A percentile compares a stretch with the other conserved stretches of the same genome.
These are phyloP conservation scores for Salticus scenicus DNA, from an alignment of 2,888 invertebrate genomes.

Conservation along the genomic window DNA sequence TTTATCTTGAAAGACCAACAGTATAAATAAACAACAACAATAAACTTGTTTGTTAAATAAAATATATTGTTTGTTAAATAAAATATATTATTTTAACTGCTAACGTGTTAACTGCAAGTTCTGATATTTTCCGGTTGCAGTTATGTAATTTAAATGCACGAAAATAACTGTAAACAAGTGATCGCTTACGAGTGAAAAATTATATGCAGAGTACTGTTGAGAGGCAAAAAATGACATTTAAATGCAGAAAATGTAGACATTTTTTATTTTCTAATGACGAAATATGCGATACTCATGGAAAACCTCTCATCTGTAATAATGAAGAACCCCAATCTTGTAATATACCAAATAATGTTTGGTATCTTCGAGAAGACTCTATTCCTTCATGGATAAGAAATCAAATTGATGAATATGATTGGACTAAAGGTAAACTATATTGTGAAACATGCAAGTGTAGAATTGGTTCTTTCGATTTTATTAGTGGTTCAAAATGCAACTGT, in stretches of 20 bases:
- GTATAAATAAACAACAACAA: too few relatives aligned
- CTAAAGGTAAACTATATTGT: conserved; percentile 71
- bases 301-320: conserved; percentile 16
- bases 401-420: conserved; percentile 70
- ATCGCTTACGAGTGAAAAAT: too few relatives aligned
- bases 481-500: conserved; percentile 69
- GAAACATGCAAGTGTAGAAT: conserved; percentile 69
- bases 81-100: too few relatives aligned
- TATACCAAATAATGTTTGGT: conserved; percentile 56
- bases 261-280: conserved; percentile 51
- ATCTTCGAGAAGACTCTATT: conserved; percentile 65
- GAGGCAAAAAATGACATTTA: conserved; percentile 20
- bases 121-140: too few relatives aligned
- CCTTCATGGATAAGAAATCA: conserved; percentile 67
- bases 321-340: conserved; percentile 19
- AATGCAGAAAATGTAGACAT: conserved; percentile 70
- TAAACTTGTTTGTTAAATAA: too few relatives aligned
- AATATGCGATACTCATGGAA: conserved; percentile 54
- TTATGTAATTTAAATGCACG: too few relatives aligned
- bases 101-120: too few relatives aligned
- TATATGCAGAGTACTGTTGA: neutral
- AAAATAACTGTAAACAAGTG: too few relatives aligned
- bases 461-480: conserved; percentile 72
- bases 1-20: too few relatives aligned
- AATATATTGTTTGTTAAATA: too few relatives aligned